phyloP scores from a whole-genome alignment of 2,113 vertebrate species.

The Mus pahari region DNA sequence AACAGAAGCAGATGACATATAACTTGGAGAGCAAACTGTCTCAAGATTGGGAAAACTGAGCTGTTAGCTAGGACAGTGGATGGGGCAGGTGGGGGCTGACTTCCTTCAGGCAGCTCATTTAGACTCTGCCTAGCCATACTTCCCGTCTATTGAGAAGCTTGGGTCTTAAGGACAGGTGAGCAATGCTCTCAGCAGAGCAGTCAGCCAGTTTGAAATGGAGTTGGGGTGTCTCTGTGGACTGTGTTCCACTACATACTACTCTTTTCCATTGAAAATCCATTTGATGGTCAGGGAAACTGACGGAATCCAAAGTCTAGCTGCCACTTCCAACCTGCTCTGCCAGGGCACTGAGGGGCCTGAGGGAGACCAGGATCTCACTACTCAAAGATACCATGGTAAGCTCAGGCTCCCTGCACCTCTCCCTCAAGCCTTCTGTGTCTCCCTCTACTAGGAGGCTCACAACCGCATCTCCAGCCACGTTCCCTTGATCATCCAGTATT shows the following conservation, averaged over 20 bases:
- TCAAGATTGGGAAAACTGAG: background rate
- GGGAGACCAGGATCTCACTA: accelerated
- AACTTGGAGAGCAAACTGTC: background rate
- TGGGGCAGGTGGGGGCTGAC: background rate
- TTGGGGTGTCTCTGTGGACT: background rate
- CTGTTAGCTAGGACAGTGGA: no score
- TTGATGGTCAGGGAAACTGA: background rate
- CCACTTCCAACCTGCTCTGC: background rate
- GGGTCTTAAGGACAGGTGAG: background rate
- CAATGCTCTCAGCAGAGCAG: background rate
- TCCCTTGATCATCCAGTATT: constrained; percentile 91
- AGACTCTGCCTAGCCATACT: no score
- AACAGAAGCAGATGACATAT: accelerated
- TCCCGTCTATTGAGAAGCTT: background rate
- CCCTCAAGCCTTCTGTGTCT: background rate
- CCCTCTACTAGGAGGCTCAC: constrained; percentile 85
- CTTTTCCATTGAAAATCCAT: background rate
- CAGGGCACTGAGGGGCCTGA: background rate
- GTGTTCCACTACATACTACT: no score
- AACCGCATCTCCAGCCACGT: constrained; percentile 90
- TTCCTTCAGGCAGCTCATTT: background rate
- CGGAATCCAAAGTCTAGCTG: background rate
- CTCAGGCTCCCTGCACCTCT: background rate
- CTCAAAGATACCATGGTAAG: accelerated
- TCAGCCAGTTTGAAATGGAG: background rate